Evolutionary conservation across 2,797 vertebrate genomes (phyloP), one percentile per base, ranked within the genome.

Genomic region (Trematomus bernacchii): DNA sequence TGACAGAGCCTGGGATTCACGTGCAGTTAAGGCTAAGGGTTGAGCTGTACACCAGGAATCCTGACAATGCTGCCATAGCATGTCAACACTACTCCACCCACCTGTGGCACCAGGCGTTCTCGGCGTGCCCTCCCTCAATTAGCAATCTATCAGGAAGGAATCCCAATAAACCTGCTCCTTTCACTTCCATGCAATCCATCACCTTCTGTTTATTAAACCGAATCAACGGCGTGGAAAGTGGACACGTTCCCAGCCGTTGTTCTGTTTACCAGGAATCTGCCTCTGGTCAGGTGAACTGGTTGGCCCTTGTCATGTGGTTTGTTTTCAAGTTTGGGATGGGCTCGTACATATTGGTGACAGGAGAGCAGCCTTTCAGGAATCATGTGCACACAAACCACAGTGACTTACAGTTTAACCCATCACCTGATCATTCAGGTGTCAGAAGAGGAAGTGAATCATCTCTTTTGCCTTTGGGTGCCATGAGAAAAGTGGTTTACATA

Each of bases 91-190:
- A 54, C 89, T 85, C 84, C 88, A 91, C 88, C 90, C 89, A 87
- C 85, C 77, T 88, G 90, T 93, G 70, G 71, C 82, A 87, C 72
- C 71, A 67, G 46, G 73, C 72, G 48, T 83, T 65, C 51, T 65
- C 46, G 14, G 47, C 40, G 23, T 84, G 82, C 83, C 85, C 80
- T 87, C 44, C 77, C 74, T 88, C 86, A 90, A 85, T 93, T 90
- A 91, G 77, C 57, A 77, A 46, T 85, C 84, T 64, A 74, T 83
- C 75, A 86, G 76, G 71, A 83, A 84, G 84, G 87, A 90, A 92
- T 93, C 90, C 80, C 93, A 94, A 93, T 94, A 91, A 92, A 91
- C 92, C 89, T 82, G 76, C 94, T 95, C 92, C 91, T 78, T 92
- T 91, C 87, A 88, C 92, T 93, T 94, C 90, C 85, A 88, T 91